These are phyloP conservation scores for Cyanocitta stelleri DNA, from an alignment of 2,113 vertebrate genomes.

Conservation along the genomic window DNA sequence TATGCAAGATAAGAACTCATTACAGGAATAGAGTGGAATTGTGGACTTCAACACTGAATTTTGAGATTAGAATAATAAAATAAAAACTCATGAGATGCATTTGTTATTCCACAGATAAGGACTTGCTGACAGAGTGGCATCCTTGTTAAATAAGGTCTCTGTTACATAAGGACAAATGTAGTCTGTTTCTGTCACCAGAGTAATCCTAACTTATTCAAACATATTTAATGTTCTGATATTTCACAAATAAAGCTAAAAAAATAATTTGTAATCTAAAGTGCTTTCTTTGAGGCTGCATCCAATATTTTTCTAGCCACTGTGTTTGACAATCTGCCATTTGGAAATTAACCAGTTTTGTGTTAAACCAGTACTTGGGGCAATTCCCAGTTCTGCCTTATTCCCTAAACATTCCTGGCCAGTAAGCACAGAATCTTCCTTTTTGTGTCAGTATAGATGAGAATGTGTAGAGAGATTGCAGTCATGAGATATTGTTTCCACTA, in stretches of 20 bases:
- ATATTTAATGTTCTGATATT: neutral
- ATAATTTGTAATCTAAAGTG: neutral
- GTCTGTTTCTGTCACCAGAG: neutral
- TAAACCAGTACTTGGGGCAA: neutral
- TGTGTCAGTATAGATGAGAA: neutral
- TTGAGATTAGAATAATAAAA: neutral
- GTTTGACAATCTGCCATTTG: neutral
- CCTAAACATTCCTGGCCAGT: neutral
- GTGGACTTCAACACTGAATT: neutral
- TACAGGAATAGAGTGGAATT: neutral
- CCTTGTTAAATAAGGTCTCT: neutral
- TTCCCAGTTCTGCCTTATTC: neutral
- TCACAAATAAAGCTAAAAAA: neutral
- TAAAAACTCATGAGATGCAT: neutral
- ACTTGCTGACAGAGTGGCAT: neutral
- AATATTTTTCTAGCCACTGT: neutral
- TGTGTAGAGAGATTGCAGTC: neutral
- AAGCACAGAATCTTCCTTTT: neutral
- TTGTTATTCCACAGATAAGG: neutral
- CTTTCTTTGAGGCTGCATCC: neutral
- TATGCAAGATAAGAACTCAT: neutral
- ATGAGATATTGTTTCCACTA: neutral
- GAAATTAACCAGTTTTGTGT: neutral
- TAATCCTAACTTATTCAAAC: neutral
- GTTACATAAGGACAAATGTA: neutral